These are phyloP conservation scores for Malurus leucopterus DNA, from an alignment of 2,797 vertebrate species.

Conservation along the genomic window DNA sequence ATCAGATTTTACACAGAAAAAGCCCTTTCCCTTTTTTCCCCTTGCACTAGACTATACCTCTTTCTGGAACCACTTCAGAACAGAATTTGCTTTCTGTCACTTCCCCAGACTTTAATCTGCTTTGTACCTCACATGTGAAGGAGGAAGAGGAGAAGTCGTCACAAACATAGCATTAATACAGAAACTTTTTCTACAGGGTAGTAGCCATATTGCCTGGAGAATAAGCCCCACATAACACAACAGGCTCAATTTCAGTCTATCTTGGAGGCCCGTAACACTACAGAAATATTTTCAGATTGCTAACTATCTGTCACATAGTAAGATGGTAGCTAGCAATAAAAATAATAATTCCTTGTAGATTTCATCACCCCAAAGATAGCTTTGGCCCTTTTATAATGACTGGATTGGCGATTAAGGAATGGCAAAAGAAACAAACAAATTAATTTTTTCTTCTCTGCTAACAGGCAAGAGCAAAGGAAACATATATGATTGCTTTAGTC, in stretches of 20 bases:
- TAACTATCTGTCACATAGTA: slow-evolving; percentile 62
- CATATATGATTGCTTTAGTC: not conserved
- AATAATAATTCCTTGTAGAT: slow-evolving; percentile 64
- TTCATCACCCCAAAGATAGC: slow-evolving; percentile 63
- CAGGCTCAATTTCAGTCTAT: not conserved
- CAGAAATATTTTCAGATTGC: slow-evolving; percentile 53
- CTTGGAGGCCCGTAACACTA: slow-evolving; percentile 25
- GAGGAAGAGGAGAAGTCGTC: not conserved
- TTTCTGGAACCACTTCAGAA: not conserved
- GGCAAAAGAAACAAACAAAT: slow-evolving; percentile 57
- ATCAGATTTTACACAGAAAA: not conserved
- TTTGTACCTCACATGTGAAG: not conserved
- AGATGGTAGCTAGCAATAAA: not conserved
- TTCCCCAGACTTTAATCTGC: not conserved
- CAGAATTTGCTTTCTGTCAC: not conserved
- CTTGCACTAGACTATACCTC: not conserved
- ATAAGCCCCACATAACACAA: slow-evolving; percentile 43
- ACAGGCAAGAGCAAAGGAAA: slow-evolving; percentile 48
- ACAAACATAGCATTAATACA: slow-evolving; percentile 8
- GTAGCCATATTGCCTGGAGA: slow-evolving; percentile 46
- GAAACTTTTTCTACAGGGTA: slow-evolving; percentile 41
- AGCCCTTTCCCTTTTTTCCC: not conserved
- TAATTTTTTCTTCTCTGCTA: slow-evolving; percentile 40
- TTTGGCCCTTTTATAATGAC: slow-evolving; percentile 60
- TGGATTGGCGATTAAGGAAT: slow-evolving; percentile 52